Conservation (phyloP, 2,797 vertebrate species). For the Sandelia bainsii region DNA sequence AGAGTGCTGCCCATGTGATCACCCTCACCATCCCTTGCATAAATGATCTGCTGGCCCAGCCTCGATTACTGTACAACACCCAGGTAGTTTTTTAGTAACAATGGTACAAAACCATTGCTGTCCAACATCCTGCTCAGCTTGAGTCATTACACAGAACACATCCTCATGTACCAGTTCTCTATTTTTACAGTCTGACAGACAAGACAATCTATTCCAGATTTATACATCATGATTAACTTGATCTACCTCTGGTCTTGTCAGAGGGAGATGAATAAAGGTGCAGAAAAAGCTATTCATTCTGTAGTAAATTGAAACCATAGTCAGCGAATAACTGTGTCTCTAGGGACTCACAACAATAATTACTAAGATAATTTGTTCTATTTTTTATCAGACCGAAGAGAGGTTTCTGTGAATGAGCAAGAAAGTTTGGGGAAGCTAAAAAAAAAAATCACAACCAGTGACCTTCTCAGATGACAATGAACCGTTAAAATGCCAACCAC, state of each 20-base stretch:
- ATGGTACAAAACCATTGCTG: slow-evolving; percentile 22
- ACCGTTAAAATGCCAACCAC: slow-evolving; percentile 72
- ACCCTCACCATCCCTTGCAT: slow-evolving; percentile 51
- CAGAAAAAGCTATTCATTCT: slow-evolving; percentile 19
- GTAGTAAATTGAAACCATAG: slow-evolving; percentile 24
- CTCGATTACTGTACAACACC: slow-evolving; percentile 2
- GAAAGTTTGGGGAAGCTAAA: slow-evolving; percentile 40
- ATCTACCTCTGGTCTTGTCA: slow-evolving; percentile 28
- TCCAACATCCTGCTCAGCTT: slow-evolving; percentile 58
- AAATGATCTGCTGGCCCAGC: slow-evolving; percentile 70
- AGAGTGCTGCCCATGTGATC: slow-evolving; percentile 54
- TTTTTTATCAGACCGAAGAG: slow-evolving; percentile 27
- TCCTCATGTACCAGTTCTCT: slow-evolving; percentile 14
- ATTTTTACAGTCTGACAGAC: slow-evolving; percentile 34
- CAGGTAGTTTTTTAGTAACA: slow-evolving; percentile 38
- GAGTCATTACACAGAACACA: slow-evolving; percentile 57
- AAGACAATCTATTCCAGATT: slow-evolving; percentile 28
- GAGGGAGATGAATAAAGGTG: slow-evolving; percentile 26
- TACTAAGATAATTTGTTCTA: slow-evolving; percentile 1
- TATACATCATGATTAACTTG: slow-evolving; percentile 46
- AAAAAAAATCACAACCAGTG: slow-evolving; percentile 52
- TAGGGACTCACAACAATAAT: slow-evolving; percentile 21
- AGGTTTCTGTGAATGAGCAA: slow-evolving; percentile 43
- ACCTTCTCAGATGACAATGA: slow-evolving; percentile 60
- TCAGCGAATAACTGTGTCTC: slow-evolving; percentile 13